Evolutionary conservation across 2,888 invertebrate species (phyloP), one percentile per base, ranked within the genome.

Genomic region (Pyrrhia umbra): DNA sequence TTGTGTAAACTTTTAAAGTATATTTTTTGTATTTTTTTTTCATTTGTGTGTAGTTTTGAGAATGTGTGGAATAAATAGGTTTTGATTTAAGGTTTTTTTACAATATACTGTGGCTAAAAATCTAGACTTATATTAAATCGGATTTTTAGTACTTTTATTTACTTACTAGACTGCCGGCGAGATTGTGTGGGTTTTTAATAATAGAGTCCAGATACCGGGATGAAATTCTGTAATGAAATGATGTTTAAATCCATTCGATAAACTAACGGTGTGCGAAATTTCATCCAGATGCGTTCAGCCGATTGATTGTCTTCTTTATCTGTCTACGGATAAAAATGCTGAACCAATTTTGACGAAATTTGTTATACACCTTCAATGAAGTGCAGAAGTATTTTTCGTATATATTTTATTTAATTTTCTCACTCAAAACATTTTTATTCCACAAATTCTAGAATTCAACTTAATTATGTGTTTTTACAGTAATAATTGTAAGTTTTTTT

Each of bases 1-100:
- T 58, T 54, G n/a, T 59, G 15, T 59, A 62, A 10, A 56, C 52
- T 37, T 2, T 70, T 49, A 42, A 52, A 43, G 15, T 64, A 65
- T 73, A 57, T 54, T 60, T 65, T 62, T 64, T 63, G 16, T 69
- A 46, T 51, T 65, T 62, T 55, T 39, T 49, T 55, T 5, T 23
- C 21, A 6, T 58, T 54, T 39, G 1, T 56, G 20, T 20, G 8
- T 54, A 23, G 34, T 18, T 55, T 66, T 50, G 50, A 39, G 50
- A 8, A 16, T 65, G 52, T 60, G 45, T 60, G 34, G 58, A 47
- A 40, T 56, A 45, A 52, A 9, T 1, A 0, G 2, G 42, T 49
- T 58, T 52, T 6, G 25, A 13, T 43, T 13, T 21, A 20, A 1
- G 20, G 4, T 20, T 20, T 42, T 8, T 42, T 42, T 42, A 42